Base-by-base conservation (phyloP, 2,888 invertebrate species). In the Oxyscelio sp. region DNA sequence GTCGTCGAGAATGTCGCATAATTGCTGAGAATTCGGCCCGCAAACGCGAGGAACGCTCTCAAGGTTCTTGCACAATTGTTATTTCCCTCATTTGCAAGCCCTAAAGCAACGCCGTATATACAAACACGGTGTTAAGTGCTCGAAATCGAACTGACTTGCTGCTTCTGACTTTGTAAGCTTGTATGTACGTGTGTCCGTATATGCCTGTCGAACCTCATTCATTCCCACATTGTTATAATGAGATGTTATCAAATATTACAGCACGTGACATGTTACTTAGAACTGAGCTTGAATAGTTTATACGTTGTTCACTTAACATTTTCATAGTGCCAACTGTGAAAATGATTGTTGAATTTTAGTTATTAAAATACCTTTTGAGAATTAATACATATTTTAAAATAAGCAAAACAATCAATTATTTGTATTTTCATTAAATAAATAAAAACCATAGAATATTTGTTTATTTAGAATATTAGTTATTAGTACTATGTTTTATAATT, bases 241-340 rank as follows among this genome's bases (percentile, higher is more conserved):
- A 91, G 92, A 93, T 92, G 90, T 90, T 93, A 92, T 92, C 92
- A 88, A 73, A 70, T 43, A 52, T 75, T 54, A 52, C 59, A 27
- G 54, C 75, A 71, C 75, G 75, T 80, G 75, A 70, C 61, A 70
- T 78, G 65, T 80, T 80, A 75, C 70, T 75, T 61, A 70, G 65
- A 82, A 70, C 48, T 58, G 58, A 71, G 63, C 63, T 61, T 61
- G 54, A 52, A 59, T 68, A 68, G 68, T 68, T 59, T 68, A 52
- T 75, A 19, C n/a, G 24, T 34, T 58, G 58, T 75, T 58, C 27
- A 13, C 19, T 40, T 61, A 15, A 13, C 19, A 45, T 52, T 73
- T 71, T 54, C 48, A 50, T 38, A 50, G 65, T 65, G 22, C 31
- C 19, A 13, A 31, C 1, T 5, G 24, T 43, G 34, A 27, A 45